A percentile compares a stretch with the other conserved stretches of the same genome.
phyloP scores from a whole-genome alignment of 1,140 invertebrate genomes.

The Mycetomoellerius zeteki region DNA sequence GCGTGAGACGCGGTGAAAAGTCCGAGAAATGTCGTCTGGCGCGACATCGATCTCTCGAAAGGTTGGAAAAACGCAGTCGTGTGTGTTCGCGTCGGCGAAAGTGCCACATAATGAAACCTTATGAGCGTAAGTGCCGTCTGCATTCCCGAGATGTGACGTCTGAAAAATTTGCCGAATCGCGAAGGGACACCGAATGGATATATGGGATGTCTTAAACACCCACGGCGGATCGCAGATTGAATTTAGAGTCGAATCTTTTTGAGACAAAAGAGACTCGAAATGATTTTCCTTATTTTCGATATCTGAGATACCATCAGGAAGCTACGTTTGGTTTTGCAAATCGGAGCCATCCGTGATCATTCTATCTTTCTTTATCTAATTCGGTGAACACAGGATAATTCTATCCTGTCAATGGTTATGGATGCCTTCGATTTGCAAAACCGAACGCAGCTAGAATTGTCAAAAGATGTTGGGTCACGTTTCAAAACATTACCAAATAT shows the following conservation, averaged over 20 bases:
- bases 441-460: not conserved
- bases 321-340: no score
- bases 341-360: no score
- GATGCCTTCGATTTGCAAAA: no score
- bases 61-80: conserved; percentile 23
- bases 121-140: conserved; percentile 53
- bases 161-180: conserved; percentile 52
- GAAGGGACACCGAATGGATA: not conserved
- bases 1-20: conserved; percentile 19
- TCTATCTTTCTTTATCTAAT: no score
- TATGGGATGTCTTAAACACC: not conserved
- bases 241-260: not conserved
- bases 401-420: no score
- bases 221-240: not conserved
- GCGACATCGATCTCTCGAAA: conserved; percentile 61
- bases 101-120: conserved; percentile 62
- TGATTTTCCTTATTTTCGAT: not conserved
- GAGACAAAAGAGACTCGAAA: not conserved
- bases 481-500: no score
- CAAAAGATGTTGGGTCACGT: no score
- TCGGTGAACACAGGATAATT: no score
- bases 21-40: conserved; percentile 36
- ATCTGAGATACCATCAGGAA: not conserved
- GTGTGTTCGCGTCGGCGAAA: conserved; percentile 30
- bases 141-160: conserved; percentile 37